Conservation (phyloP, 1,140 invertebrate genomes). For the Hypsibius dujardini region DNA sequence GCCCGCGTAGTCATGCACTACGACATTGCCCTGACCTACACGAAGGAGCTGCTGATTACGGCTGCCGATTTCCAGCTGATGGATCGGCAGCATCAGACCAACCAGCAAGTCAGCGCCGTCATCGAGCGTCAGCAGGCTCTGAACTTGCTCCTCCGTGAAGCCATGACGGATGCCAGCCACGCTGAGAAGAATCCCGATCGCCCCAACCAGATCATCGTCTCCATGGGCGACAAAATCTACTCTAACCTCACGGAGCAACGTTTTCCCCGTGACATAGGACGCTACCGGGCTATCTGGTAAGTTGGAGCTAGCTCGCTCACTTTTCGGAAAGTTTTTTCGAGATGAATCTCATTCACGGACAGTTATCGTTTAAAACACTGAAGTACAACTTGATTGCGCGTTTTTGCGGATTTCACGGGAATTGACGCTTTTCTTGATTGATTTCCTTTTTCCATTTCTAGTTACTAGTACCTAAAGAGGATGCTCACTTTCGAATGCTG, state of each 20-base stretch:
- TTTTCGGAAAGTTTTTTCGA: too few relatives aligned
- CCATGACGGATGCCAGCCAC: background rate
- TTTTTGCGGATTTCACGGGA: too few relatives aligned
- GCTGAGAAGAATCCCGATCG: background rate
- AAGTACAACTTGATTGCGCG: too few relatives aligned
- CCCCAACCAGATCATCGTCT: background rate
- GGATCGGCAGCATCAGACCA: background rate
- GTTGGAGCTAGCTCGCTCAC: too few relatives aligned
- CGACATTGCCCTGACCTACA: background rate
- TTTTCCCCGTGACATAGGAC: background rate
- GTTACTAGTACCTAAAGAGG: too few relatives aligned
- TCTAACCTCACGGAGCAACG: background rate
- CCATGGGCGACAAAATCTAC: background rate
- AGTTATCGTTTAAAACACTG: too few relatives aligned
- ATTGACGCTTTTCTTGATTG: too few relatives aligned
- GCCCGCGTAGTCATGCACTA: background rate
- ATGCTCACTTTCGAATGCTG: too few relatives aligned
- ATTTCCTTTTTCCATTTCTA: too few relatives aligned
- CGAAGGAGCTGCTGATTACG: background rate
- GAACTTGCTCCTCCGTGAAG: slow-evolving; percentile 1
- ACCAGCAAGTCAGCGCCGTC: background rate
- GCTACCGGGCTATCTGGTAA: slow-evolving; percentile 5
- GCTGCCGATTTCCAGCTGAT: background rate
- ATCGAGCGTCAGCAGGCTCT: slow-evolving; percentile 14
- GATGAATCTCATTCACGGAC: too few relatives aligned